phyloP scores from a whole-genome alignment of 2,113 vertebrate species.

The Platysternon megacephalum region DNA sequence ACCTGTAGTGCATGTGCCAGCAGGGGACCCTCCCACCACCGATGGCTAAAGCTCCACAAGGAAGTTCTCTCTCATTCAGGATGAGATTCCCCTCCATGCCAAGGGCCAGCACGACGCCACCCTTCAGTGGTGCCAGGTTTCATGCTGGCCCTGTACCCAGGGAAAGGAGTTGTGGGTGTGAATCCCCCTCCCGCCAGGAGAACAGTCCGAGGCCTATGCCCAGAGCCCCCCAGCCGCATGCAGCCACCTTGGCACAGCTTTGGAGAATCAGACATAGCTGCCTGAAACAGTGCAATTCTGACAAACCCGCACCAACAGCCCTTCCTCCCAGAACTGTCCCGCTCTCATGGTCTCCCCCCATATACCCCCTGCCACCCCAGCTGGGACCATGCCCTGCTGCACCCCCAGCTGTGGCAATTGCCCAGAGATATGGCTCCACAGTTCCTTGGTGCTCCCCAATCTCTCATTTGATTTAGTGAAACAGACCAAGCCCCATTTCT shows the following conservation, averaged over 20 bases:
- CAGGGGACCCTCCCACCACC: no score
- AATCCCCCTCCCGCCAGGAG: background rate
- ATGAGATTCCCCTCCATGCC: background rate
- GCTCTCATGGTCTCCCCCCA: background rate
- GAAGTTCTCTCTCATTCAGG: background rate
- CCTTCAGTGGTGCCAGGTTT: background rate
- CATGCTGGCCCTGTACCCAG: background rate
- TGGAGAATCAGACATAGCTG: no score
- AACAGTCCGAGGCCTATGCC: no score
- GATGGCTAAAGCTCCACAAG: background rate
- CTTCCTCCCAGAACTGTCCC: background rate
- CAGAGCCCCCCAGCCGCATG: no score
- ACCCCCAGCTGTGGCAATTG: no score
- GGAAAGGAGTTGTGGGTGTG: background rate
- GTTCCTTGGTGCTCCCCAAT: no score
- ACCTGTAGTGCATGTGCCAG: no score
- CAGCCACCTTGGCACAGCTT: no score
- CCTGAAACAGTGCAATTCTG: no score
- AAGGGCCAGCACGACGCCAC: rapidly evolving
- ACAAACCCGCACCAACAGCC: background rate
- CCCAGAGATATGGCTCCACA: no score
- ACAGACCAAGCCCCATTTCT: no score
- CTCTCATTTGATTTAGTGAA: no score
- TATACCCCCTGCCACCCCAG: background rate
- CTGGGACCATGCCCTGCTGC: background rate